phyloP scores from a whole-genome alignment of 1,140 invertebrate genomes.

The Pseudachorutes palmiensis region DNA sequence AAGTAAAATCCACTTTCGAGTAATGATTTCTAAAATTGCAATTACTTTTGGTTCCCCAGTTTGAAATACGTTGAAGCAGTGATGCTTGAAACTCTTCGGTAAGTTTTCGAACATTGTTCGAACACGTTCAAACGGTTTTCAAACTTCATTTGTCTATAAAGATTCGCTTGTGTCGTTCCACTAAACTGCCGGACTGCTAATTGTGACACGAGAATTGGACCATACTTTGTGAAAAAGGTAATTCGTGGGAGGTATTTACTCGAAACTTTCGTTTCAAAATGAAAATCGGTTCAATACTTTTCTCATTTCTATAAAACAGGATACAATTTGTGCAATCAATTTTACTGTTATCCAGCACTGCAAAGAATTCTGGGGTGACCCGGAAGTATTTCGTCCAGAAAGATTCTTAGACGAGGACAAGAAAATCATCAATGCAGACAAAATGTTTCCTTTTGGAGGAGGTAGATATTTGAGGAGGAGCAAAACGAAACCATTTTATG shows the following conservation, averaged over 20 bases:
- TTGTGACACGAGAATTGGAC: constrained; percentile 4
- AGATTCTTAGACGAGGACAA: constrained; percentile 35
- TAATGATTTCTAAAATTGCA: background rate
- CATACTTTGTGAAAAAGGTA: background rate
- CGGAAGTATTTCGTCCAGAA: constrained; percentile 41
- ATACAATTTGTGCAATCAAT: constrained; percentile 10
- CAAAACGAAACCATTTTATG: background rate
- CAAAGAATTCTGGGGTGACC: constrained; percentile 40
- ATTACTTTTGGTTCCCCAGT: background rate
- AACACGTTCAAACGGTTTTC: background rate
- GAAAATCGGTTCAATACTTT: background rate
- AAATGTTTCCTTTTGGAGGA: constrained; percentile 18
- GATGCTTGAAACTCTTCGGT: background rate
- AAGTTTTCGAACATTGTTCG: background rate
- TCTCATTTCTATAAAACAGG: background rate
- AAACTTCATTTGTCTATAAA: background rate
- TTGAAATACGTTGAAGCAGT: background rate
- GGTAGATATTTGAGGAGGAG: background rate
- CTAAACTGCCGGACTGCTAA: background rate
- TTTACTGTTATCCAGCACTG: constrained; percentile 40
- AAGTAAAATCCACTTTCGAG: background rate
- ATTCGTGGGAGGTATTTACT: background rate
- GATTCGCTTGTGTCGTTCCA: background rate
- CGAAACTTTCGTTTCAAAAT: background rate
- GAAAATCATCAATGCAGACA: constrained; percentile 18